These are phyloP conservation scores for Lepus townsendii DNA, from an alignment of 2,797 vertebrate species.

Conservation along the genomic window DNA sequence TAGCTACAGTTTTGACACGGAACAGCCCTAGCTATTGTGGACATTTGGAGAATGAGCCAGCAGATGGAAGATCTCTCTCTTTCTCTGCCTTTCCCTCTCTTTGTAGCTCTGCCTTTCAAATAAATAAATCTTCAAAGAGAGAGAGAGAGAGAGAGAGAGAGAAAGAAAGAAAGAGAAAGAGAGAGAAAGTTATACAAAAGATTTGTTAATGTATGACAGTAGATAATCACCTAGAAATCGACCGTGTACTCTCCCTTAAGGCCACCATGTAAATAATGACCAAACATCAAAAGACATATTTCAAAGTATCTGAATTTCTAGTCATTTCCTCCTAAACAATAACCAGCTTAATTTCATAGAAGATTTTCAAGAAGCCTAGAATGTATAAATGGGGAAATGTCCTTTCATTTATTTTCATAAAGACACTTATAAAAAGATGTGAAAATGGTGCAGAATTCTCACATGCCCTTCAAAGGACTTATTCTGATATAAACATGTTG, in stretches of 20 bases:
- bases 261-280: background rate
- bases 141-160: too few relatives aligned
- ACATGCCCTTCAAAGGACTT: background rate
- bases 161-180: too few relatives aligned
- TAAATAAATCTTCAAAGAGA: too few relatives aligned
- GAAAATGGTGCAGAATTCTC: background rate
- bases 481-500: background rate
- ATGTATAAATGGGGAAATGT: background rate
- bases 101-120: too few relatives aligned
- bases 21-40: too few relatives aligned
- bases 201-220: background rate
- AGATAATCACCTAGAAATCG: background rate
- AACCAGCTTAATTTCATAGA: background rate
- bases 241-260: background rate
- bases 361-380: background rate
- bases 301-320: background rate
- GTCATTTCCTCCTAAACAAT: background rate
- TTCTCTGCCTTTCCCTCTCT: too few relatives aligned
- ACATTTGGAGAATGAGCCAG: too few relatives aligned
- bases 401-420: background rate
- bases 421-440: background rate
- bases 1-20: too few relatives aligned
- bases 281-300: background rate
- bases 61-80: too few relatives aligned
- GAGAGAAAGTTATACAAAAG: background rate